phyloP scores from a whole-genome alignment of 2,113 vertebrate species.

The Engystomops pustulosus region DNA sequence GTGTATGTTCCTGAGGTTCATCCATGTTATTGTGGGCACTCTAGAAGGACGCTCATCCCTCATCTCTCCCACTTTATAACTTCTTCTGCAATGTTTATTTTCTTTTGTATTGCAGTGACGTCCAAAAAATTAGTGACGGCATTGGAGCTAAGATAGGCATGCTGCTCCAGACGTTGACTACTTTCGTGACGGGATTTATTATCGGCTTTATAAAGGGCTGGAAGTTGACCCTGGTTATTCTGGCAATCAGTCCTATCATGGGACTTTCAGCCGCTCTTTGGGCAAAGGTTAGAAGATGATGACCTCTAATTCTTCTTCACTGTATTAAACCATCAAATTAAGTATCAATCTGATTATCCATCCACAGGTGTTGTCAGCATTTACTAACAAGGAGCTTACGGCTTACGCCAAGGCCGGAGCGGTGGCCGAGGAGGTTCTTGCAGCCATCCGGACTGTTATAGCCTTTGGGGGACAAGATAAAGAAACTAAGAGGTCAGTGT shows the following conservation, averaged over 20 bases:
- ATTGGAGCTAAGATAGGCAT: slow-evolving; percentile 92
- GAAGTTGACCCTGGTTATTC: slow-evolving; percentile 95
- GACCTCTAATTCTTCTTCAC: neutral
- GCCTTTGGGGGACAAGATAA: slow-evolving; percentile 93
- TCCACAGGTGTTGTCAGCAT: slow-evolving; percentile 83
- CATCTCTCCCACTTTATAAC: neutral
- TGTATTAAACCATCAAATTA: neutral
- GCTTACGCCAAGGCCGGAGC: too few species aligned
- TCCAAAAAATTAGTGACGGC: slow-evolving; percentile 94
- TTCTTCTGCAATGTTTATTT: neutral
- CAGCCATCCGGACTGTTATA: slow-evolving; percentile 87
- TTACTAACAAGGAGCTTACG: slow-evolving; percentile 86
- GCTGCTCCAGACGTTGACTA: slow-evolving; percentile 82
- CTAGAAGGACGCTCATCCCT: neutral
- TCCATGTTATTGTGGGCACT: neutral
- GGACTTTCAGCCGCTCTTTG: slow-evolving; percentile 85
- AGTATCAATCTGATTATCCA: neutral
- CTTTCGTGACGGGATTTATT: slow-evolving; percentile 83
- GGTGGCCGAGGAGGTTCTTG: too few species aligned
- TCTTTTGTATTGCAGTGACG: slow-evolving; percentile 79
- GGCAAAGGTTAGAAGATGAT: slow-evolving; percentile 81
- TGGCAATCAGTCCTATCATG: slow-evolving; percentile 90
- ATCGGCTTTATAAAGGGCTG: slow-evolving; percentile 90
- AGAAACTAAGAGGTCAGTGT: slow-evolving; percentile 86
- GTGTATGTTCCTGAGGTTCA: neutral